phyloP scores from a whole-genome alignment of 1,140 invertebrate genomes.

The Drosophila tristis region DNA sequence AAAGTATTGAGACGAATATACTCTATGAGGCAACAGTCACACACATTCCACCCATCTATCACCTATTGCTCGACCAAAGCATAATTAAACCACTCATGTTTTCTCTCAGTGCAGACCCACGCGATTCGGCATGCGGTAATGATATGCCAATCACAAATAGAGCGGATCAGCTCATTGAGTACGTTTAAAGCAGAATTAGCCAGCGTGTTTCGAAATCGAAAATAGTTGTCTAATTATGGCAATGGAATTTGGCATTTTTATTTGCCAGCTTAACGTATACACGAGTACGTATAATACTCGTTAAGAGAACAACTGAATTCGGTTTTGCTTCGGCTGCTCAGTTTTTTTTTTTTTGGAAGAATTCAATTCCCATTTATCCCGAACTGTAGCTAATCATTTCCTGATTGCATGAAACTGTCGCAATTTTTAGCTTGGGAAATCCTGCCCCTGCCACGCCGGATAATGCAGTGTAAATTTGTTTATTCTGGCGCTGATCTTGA shows the following conservation, averaged over 20 bases:
- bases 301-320: background rate
- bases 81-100: background rate
- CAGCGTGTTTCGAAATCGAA: slow-evolving; percentile 57
- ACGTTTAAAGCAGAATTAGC: slow-evolving; percentile 72
- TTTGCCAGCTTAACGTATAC: background rate
- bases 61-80: no score
- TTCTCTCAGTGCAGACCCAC: slow-evolving; percentile 25
- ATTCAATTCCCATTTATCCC: slow-evolving; percentile 12
- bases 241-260: slow-evolving; percentile 53
- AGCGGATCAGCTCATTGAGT: slow-evolving; percentile 64
- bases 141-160: slow-evolving; percentile 75
- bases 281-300: no score
- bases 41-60: no score
- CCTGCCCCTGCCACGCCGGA: background rate
- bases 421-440: slow-evolving; percentile 35
- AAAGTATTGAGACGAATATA: background rate
- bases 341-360: background rate
- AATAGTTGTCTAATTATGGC: slow-evolving; percentile 62
- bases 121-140: slow-evolving; percentile 53
- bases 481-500: slow-evolving; percentile 50
- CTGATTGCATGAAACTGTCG: slow-evolving; percentile 73
- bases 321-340: no score
- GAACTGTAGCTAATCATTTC: slow-evolving; percentile 59
- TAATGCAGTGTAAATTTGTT: slow-evolving; percentile 62
- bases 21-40: background rate